Conservation (phyloP, 2,797 vertebrate species). For the Spinus pinus region DNA sequence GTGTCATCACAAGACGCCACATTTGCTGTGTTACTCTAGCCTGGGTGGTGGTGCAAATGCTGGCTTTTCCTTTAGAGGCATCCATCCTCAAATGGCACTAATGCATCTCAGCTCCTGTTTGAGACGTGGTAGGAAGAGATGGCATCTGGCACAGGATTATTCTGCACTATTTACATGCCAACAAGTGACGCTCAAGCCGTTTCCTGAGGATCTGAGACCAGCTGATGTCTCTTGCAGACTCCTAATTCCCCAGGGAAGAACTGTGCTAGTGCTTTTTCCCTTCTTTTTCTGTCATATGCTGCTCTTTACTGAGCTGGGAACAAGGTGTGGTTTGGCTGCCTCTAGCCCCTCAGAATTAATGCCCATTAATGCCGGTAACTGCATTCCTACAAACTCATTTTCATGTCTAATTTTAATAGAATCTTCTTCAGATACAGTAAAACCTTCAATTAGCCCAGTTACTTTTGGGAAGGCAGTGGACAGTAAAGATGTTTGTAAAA, state of each 20-base stretch:
- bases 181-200: background rate
- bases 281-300: background rate
- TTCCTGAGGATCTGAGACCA: background rate
- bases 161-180: background rate
- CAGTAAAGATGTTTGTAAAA: background rate
- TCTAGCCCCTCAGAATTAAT: background rate
- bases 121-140: background rate
- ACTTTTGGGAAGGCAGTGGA: background rate
- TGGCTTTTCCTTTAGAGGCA: background rate
- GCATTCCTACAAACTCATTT: background rate
- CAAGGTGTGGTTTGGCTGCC: background rate
- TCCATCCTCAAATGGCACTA: background rate
- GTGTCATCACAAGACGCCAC: rapidly evolving
- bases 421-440: background rate
- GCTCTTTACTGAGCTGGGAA: background rate
- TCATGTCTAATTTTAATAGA: background rate
- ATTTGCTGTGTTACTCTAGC: background rate
- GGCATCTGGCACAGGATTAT: background rate
- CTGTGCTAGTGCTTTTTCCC: background rate
- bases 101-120: background rate
- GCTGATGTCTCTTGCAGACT: background rate
- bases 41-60: rapidly evolving
- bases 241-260: background rate
- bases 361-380: background rate
- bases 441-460: background rate